phyloP scores from a whole-genome alignment of 2,113 vertebrate species.

The Agapornis roseicollis region DNA sequence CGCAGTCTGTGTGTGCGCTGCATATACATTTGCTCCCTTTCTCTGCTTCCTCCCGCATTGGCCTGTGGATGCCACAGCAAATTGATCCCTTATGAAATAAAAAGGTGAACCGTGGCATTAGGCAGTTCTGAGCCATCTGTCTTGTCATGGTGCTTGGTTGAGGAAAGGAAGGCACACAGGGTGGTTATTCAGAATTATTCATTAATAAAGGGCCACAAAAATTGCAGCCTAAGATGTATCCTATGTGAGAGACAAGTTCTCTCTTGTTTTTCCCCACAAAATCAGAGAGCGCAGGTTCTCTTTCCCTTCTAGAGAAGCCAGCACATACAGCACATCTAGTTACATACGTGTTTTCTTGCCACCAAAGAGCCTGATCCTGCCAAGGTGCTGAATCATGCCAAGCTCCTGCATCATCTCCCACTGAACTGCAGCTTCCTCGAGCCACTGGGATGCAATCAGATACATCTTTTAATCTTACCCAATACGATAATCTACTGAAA shows the following conservation, averaged over 20 bases:
- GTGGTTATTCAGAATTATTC: neutral
- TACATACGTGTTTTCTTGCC: neutral
- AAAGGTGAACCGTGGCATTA: neutral
- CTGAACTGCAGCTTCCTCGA: neutral
- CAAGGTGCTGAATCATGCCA: neutral
- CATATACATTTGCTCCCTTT: neutral
- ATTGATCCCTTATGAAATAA: neutral
- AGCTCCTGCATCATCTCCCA: neutral
- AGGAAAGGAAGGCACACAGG: neutral
- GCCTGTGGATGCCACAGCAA: neutral
- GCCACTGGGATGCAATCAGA: neutral
- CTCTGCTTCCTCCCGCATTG: neutral
- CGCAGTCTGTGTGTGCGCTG: neutral
- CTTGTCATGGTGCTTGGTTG: neutral
- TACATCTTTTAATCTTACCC: accelerated
- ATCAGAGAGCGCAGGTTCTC: neutral
- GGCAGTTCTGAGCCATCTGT: neutral
- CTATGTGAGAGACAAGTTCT: accelerated
- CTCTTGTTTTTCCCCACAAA: neutral
- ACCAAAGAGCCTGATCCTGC: neutral
- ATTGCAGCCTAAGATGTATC: neutral
- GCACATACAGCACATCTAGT: neutral
- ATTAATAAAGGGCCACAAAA: neutral
- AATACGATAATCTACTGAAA: accelerated
- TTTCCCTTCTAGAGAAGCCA: neutral